A percentile compares a stretch with the other conserved stretches of the same genome.
phyloP scores from a whole-genome alignment of 2,797 vertebrate genomes.

The Poeciliopsis infans region DNA sequence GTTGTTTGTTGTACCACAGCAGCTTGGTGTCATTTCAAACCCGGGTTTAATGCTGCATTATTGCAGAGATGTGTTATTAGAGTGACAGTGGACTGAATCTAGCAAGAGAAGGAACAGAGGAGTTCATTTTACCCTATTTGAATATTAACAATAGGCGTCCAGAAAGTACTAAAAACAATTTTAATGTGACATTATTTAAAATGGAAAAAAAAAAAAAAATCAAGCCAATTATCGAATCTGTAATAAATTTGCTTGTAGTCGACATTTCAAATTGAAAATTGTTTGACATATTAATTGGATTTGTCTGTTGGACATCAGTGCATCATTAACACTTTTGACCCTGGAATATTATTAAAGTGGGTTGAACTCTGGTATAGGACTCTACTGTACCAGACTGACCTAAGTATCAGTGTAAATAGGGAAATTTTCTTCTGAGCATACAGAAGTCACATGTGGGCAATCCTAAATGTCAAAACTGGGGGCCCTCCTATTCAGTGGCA shows the following conservation, averaged over 20 bases:
- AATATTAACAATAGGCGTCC: not conserved
- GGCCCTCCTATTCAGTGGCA: too few species aligned
- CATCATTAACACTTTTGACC: too few species aligned
- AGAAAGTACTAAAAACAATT: not conserved
- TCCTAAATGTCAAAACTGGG: too few species aligned
- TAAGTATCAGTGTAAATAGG: too few species aligned
- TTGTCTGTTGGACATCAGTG: not conserved
- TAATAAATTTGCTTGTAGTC: not conserved
- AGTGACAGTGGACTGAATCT: slow-evolving; percentile 43
- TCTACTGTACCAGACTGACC: too few species aligned
- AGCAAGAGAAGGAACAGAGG: slow-evolving; percentile 1
- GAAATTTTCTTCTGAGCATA: too few species aligned
- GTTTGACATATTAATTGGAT: not conserved
- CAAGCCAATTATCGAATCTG: not conserved
- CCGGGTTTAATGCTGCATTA: slow-evolving; percentile 26
- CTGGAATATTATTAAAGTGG: too few species aligned
- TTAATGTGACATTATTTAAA: not conserved
- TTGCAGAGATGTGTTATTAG: slow-evolving; percentile 6
- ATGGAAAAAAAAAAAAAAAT: not conserved
- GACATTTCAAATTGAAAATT: not conserved
- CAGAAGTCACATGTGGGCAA: too few species aligned
- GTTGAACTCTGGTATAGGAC: too few species aligned
- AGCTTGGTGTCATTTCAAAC: slow-evolving; percentile 42
- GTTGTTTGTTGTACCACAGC: slow-evolving; percentile 63
- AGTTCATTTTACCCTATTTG: not conserved